Evolutionary conservation across 2,113 vertebrate genomes (phyloP), one percentile per base, ranked within the genome.

Genomic region (Notarius quadriscutis): DNA sequence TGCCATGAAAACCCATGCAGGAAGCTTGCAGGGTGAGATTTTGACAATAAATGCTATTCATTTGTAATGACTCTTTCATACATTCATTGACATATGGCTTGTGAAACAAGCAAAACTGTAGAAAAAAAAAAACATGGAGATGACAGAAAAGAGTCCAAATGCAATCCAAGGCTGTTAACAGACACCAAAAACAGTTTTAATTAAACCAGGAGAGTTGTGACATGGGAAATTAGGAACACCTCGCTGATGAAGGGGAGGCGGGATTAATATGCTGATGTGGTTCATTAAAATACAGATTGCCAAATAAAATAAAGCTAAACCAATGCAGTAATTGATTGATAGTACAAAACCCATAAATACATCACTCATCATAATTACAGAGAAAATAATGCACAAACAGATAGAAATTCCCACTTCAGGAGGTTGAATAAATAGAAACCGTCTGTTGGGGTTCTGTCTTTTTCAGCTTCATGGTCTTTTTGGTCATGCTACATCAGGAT

Each of bases 261-360:
- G 11, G 11, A 25, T 53, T 53, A 12, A 77, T 77, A 77, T 4
- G 48, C 50, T 77, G 74, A 51, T n/a, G 1, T 77, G 50, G 53
- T 77, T 53, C 12, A 69, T 84, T 27, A 67, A 51, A 50, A 67
- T 51, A 51, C 53, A 69, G 34, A 50, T 8, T 41, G 65, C 20
- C 9, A 55, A 71, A 84, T 84, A 27, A 72, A 71, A 18, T 30
- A 74, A 41, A 84, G 27, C 27, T 60, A 58, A 53, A 71, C 65
- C n/a, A 55, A 55, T 55, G 30, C 20, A 30, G 15, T 51, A 8
- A 71, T 7, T 55, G 82, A 50, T 30, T 12, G 50, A 71, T 34
- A 30, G 62, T 22, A 84, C 30, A 30, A 53, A 67, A 53, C 48
- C 10, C 62, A 69, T 11, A 71, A 9, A 50, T 53, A 67, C 22